Evolutionary conservation across 2,888 invertebrate species (phyloP), one percentile per base, ranked within the genome.

Genomic region (Alloplasta piceator): DNA sequence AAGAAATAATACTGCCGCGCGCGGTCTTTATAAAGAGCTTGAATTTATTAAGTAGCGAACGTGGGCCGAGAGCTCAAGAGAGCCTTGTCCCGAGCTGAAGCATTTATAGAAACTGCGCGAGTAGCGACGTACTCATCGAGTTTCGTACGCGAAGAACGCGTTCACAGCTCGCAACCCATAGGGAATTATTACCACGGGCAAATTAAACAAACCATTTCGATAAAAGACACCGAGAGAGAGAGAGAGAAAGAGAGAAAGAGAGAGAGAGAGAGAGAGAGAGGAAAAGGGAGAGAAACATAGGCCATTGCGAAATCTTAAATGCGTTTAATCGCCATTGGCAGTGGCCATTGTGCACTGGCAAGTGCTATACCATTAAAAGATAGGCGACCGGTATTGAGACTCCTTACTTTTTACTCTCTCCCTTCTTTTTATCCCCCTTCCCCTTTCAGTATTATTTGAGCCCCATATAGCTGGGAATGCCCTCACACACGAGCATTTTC

Each of bases 251-350:
- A 14, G 12, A 61, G 9, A 16, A 1, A 63, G 6, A 50, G 38
- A 36, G 6, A 12, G 38, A 67, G 16, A 14, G 46, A 48, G 50
- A 7, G 7, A 6, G 36, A 12, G 39, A 43, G 38, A 52, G 50
- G 36, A 14, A 39, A 5, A 14, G 41, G 66, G 66, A 41, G 16
- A 41, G 61, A 67, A 73, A 64, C 58, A 26, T 26, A 26, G 26
- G 26, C 80, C 67, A 78, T 82, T 78, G 63, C 75, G 83, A 84
- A 88, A 84, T 88, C 87, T 89, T 88, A 87, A 87, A 89, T 87
- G 86, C 84, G 80, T 82, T 85, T 86, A 87, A 89, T 89, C 87
- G 85, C 82, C 84, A 82, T 87, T 87, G 85, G 86, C 78, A 68
- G 67, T 83, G 66, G 85, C 84, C 84, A 89, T 88, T 88, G 89